Percentiles rank a stretch among this genome's conserved stretches.
These are phyloP conservation scores for Nautilus pompilius DNA, from an alignment of 1,140 invertebrate species.

Conservation along the genomic window DNA sequence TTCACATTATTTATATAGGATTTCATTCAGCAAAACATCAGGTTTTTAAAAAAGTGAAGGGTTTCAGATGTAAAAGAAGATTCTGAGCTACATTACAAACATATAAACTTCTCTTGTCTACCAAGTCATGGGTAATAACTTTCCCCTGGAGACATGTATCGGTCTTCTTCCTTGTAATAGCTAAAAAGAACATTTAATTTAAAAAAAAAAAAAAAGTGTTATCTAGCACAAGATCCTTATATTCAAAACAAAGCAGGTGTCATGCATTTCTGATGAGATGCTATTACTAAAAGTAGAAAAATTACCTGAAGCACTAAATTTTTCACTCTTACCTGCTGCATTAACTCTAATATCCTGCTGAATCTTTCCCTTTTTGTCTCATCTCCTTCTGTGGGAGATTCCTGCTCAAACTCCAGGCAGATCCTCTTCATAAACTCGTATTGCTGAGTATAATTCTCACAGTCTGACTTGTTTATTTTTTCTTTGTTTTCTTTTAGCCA, in stretches of 20 bases:
- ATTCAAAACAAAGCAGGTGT: not conserved
- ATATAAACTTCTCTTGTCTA: too few species aligned
- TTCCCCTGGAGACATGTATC: not conserved
- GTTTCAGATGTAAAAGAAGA: too few species aligned
- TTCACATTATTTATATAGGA: too few species aligned
- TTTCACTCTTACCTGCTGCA: conserved; percentile 71
- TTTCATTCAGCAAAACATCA: too few species aligned
- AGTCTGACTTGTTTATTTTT: conserved; percentile 64
- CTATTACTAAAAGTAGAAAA: too few species aligned
- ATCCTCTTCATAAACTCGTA: conserved; percentile 71
- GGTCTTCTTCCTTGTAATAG: not conserved
- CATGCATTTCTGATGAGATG: not conserved
- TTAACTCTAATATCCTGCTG: conserved; percentile 71
- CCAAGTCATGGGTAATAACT: too few species aligned
- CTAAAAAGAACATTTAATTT: not conserved
- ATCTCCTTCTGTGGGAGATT: conserved; percentile 68
- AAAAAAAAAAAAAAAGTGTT: not conserved
- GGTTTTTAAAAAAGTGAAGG: too few species aligned
- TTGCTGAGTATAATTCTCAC: conserved; percentile 73
- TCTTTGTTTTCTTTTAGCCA: conserved; percentile 76
- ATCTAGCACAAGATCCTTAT: not conserved
- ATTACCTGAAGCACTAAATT: too few species aligned
- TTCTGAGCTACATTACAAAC: too few species aligned
- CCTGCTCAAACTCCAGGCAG: conserved; percentile 73
- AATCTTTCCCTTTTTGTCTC: conserved; percentile 74